Conservation (phyloP, 2,113 vertebrate species). For the Leptobrachium leishanense region DNA sequence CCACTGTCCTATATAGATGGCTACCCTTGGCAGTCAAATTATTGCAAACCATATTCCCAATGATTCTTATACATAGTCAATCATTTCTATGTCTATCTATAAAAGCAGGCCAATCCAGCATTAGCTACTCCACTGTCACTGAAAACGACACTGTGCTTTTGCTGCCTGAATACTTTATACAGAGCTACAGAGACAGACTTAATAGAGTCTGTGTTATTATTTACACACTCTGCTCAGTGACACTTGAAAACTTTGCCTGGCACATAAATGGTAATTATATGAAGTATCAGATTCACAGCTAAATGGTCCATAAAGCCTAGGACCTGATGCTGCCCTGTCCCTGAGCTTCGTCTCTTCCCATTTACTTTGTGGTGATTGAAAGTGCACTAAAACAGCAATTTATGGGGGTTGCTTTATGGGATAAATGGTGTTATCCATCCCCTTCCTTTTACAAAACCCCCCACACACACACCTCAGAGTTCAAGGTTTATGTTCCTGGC, state of each 20-base stretch:
- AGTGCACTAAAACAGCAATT: constrained; percentile 54
- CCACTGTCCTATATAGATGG: no score
- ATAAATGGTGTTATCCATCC: not conserved
- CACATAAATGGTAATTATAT: constrained; percentile 47
- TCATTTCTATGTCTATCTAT: no score
- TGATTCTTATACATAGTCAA: no score
- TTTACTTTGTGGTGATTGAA: constrained; percentile 51
- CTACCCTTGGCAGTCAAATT: no score
- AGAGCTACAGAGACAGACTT: no score
- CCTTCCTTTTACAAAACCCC: not conserved
- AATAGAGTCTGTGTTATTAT: no score
- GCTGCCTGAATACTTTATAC: no score
- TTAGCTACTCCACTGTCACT: no score
- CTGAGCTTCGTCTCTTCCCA: constrained; percentile 35
- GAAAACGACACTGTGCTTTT: no score
- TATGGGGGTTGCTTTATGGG: constrained; percentile 58
- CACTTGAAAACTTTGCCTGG: constrained; percentile 37
- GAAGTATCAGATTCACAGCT: constrained; percentile 41
- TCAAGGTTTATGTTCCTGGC: constrained; percentile 62
- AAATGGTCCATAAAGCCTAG: constrained; percentile 42
- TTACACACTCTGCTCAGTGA: constrained; percentile 15
- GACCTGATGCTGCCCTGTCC: constrained; percentile 44
- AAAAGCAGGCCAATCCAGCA: no score
- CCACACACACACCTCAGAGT: constrained; percentile 42
- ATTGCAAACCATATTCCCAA: no score